Evolutionary conservation across 2,888 invertebrate species (phyloP), one percentile per base, ranked within the genome.

Genomic region (Troglohyphantes excavatus): DNA sequence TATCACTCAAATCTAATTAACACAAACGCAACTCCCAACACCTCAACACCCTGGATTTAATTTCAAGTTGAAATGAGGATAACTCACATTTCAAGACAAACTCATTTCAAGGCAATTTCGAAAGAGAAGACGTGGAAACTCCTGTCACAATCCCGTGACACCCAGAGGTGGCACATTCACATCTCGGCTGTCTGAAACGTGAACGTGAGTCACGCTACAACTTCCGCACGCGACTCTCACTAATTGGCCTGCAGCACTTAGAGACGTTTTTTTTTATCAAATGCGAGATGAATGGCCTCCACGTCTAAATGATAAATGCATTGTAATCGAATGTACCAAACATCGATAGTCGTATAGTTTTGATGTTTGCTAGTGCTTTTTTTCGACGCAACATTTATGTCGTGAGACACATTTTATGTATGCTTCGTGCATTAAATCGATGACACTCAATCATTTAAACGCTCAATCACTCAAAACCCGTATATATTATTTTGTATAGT

Each of bases 181-280:
- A 53, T 53, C 53, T 53, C 13, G 53, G 53, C n/a, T 53, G 53
- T 53, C n/a, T 5, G 5, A 53, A 53, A n/a, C n/a, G 53, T 13
- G 5, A 53, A 53, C 53, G 53, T 29, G 53, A 21, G 21, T 76
- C 76, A 76, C 76, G 76, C 76, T 23, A 61, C n/a, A 13, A 29
- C 21, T 13, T 29, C 13, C 33, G 13, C 76, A 76, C 76, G 76
- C 76, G 33, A 76, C 13, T 6, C 9, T 1, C 53, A 17, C 53
- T 53, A 53, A 53, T 53, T 53, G 53, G 53, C n/a, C 13, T 53
- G 13, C 5, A 5, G 17, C 53, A 53, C n/a, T 33, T 33, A 33
- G 33, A 9, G 5, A 33, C 9, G 9, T 9, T 33, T 33, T 33
- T 33, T 33, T 33, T 33, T 6, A 6, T 6, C 53, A 53, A 53